A percentile compares a stretch with the other conserved stretches of the same genome.
These are phyloP conservation scores for Tangara arthus DNA, from an alignment of 2,797 vertebrate species.

Conservation along the genomic window DNA sequence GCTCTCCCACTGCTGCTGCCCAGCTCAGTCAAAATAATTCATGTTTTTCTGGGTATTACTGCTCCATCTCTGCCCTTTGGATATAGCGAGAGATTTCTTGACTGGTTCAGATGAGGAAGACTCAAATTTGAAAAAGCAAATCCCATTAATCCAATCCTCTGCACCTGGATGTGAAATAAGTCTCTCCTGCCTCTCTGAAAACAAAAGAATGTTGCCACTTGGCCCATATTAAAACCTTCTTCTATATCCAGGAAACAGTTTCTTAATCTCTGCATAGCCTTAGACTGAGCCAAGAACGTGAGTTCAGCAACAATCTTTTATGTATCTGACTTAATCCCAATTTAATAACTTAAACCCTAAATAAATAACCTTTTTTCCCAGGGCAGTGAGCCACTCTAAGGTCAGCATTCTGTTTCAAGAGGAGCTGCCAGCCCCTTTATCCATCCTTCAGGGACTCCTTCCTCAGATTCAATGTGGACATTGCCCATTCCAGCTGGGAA, in stretches of 20 bases:
- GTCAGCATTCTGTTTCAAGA: background rate
- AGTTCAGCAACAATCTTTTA: background rate
- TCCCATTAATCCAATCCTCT: background rate
- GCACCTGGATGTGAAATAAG: background rate
- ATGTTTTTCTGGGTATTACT: background rate
- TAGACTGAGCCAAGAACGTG: background rate
- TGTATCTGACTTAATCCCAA: background rate
- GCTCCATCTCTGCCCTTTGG: background rate
- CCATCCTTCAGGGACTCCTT: background rate
- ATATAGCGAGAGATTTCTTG: background rate
- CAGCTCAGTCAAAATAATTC: background rate
- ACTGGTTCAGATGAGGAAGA: background rate
- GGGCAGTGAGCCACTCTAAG: background rate
- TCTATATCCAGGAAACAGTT: background rate
- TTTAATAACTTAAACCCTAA: background rate
- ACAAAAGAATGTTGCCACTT: background rate
- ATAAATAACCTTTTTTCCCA: background rate
- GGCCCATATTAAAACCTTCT: background rate
- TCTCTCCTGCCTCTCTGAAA: background rate
- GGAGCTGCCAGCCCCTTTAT: background rate
- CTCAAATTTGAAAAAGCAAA: background rate
- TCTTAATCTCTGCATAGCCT: background rate
- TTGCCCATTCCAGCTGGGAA: background rate
- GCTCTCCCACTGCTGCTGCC: background rate
- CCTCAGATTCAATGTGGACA: background rate